Conservation (phyloP, 1,140 invertebrate species). For the Portunus trituberculatus region DNA sequence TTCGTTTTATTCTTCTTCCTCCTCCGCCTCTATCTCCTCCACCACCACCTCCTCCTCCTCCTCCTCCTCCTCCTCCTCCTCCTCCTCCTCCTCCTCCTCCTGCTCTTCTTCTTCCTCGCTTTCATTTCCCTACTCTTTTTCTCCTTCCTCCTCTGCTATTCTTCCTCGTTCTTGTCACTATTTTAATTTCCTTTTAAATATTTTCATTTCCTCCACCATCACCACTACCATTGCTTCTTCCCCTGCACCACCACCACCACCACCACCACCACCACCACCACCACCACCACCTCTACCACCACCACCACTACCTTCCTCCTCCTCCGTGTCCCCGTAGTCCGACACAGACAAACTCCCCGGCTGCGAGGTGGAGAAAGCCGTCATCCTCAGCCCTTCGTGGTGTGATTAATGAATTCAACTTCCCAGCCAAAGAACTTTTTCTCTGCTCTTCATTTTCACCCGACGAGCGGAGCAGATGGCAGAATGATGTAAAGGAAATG, state of each 20-base stretch:
- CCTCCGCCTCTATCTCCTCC: not conserved
- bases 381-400: conserved; percentile 36
- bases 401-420: conserved; percentile 60
- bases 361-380: conserved; percentile 33
- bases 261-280: not conserved
- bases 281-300: not conserved
- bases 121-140: not conserved
- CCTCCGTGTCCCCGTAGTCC: not conserved
- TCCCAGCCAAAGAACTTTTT: conserved; percentile 44
- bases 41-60: not conserved
- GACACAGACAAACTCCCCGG: conserved; percentile 39
- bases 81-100: not conserved
- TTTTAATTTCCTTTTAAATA: no score
- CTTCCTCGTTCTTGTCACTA: no score
- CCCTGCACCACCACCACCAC: not conserved
- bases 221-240: not conserved
- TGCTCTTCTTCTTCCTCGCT: not conserved
- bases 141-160: not conserved
- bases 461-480: conserved; percentile 48
- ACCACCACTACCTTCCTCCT: not conserved
- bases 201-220: not conserved
- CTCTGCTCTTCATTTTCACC: conserved; percentile 36
- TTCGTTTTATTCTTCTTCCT: no score
- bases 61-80: not conserved
- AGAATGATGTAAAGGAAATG: conserved; percentile 53